Evolutionary conservation across 2,797 vertebrate species (phyloP), one percentile per base, ranked within the genome.

Genomic region (Myotis vivesi): DNA sequence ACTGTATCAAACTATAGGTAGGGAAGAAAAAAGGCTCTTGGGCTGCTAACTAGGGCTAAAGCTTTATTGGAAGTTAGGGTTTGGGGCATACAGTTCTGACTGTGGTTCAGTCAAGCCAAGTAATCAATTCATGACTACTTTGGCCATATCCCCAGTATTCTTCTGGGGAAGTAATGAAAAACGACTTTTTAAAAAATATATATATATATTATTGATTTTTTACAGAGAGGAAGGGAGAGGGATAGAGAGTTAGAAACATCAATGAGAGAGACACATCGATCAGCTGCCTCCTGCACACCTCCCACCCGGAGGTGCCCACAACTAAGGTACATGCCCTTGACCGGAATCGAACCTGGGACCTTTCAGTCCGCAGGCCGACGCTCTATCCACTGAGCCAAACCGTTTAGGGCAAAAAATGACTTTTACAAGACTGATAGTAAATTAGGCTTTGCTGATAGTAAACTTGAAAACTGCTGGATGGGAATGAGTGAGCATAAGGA

Each of bases 111-210:
- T 75, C 64, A 83, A 84, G 38, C 55, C 30, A 66, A 20, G 25
- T n/a, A 76, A 51, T 25, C 41, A 75, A 25, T 71, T 80, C 4
- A 57, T 89, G 36, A 87, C 5, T 68, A 0, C 92, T 92, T 89
- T 84, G 28, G n/a, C 46, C 20, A 71, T 92, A 75, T 79, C 49
- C 12, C 59, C 25, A 66, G 11, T 76, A 66, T 94, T 85, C 33
- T 92, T 66, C 38, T 6, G 80, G 30, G 53, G 28, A 90, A 53
- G 41, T 76, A 87, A 53, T 87, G 91, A 64, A 71, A 96, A 92
- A 82, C 33, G 44, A 11, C 41, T 22, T 82, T 93, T 84, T 41
- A 6, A 38, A 41, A 41, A 41, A 8, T 7, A 41, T 41, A 41
- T 7, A 41, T 41, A 41, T 41, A 41, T 41, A 7, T 41, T 8